These are phyloP conservation scores for Apantesis nais DNA, from an alignment of 2,888 invertebrate genomes.

Conservation along the genomic window DNA sequence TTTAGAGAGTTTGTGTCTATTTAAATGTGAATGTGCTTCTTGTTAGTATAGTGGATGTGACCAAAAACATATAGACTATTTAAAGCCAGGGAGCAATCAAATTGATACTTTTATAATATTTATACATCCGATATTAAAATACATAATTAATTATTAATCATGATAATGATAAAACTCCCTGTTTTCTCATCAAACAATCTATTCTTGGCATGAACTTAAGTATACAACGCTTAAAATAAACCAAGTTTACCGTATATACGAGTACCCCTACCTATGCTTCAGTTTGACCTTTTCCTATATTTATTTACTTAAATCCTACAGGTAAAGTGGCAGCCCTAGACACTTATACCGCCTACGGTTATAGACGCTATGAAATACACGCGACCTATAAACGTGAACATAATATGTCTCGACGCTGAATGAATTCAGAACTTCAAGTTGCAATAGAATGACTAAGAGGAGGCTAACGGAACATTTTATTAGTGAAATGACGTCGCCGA, in stretches of 20 bases:
- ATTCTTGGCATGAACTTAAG: not conserved
- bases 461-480: slow-evolving; percentile 2
- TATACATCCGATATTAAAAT: not conserved
- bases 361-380: slow-evolving; percentile 5
- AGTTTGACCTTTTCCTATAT: not conserved
- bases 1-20: no score
- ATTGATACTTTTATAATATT: not conserved
- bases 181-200: not conserved
- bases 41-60: not conserved
- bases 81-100: not conserved
- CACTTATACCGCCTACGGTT: not conserved
- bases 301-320: not conserved
- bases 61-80: not conserved
- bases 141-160: not conserved
- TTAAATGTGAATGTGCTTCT: not conserved
- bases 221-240: not conserved
- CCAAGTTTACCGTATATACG: not conserved
- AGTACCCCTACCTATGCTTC: not conserved
- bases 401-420: slow-evolving; percentile 28
- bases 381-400: slow-evolving; percentile 30
- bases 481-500: not conserved
- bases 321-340: slow-evolving; percentile 6
- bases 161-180: not conserved
- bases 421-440: slow-evolving; percentile 23
- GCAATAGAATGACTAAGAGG: not conserved